Evolutionary conservation across 2,797 vertebrate species (phyloP), one percentile per base, ranked within the genome.

Genomic region (Melanotaenia maccullochi): DNA sequence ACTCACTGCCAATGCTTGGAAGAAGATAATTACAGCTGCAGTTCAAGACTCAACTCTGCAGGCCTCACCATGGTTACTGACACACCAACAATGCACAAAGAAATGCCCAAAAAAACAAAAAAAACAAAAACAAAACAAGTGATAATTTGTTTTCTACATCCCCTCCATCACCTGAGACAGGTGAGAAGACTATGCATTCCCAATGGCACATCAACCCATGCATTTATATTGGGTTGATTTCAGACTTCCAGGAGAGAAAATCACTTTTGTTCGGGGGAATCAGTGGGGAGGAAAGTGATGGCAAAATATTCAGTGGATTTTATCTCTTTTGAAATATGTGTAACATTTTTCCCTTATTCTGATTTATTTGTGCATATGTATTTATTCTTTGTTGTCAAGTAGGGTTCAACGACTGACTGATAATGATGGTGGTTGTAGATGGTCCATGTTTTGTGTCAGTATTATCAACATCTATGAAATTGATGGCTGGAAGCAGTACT

Each of bases 121-220:
- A 4, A 3, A 3, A 28, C 3, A 28, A 28, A 28, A 28, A 28
- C 28, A 28, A 71, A 57, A 55, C 42, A 38, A 65, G 52, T 40
- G 67, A 77, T 82, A 65, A 84, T 89, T 84, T 66, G 64, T 87
- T 85, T 86, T 82, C 59, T 71, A 54, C 60, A 69, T 68, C 79
- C 57, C 65, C 36, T 85, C 71, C 61, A 82, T 83, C 78, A 78
- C 67, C 40, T 63, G 60, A 79, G 81, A 85, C 77, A 83, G 76
- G 64, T 79, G 68, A 70, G 72, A 70, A 82, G 73, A 56, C 70
- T n/a, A 22, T 61, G 71, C 60, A 54, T 83, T 72, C 73, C 60
- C 69, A 60, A 36, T 71, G 65, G 76, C 71, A 59, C 49, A 33
- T 73, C 42, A 38, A 59, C 76, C 71, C 55, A 58, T 76, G 75